Evolutionary conservation across 2,113 vertebrate genomes (phyloP), one percentile per base, ranked within the genome.

Genomic region (Urocynchramus pylzowi): DNA sequence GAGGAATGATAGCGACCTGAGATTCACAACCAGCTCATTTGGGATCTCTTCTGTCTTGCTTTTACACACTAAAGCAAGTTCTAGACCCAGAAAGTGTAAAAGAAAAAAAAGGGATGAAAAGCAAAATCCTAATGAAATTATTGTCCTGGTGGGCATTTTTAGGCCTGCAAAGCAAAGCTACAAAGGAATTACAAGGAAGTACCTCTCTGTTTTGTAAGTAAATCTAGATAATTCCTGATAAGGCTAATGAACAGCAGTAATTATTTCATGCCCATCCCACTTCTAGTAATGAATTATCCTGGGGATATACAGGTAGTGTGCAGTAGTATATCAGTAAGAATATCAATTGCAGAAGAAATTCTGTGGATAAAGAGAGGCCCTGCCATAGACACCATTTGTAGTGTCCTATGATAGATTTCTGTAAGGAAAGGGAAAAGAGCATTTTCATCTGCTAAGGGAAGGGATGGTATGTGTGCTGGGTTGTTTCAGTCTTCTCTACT

Each of bases 1-100:
- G 28, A 69, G 5, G 5, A 82, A 77, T 18, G 14, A 57, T 1
- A 59, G 23, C 0, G 0, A 70, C 64, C 64, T 4, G 1, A 0
- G 0, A 68, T 68, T 85, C 77, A 71, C 49, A 84, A 27, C 14
- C 33, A 61, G 24, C 24, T 82, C 37, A 16, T 82, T 24, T 79
- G 49, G 37, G 49, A 71, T 35, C 37, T 33, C 47, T 57, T 30
- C 41, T 54, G 16, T 60, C 45, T 24, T 42, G 24, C n/a, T 47
- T 47, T 69, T 73, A 49, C 37, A 63, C n/a, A 27, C 10, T 50
- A 77, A 39, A 73, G 44, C 9, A 60, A 54, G 10, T 59, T 86
- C 42, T 52, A 47, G 68, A 44, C 8, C 19, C 16, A 41, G 45
- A 44, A 2, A 63, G 14, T 12, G 3, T 19, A 45, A 61, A 50